These are phyloP conservation scores for Ephialtes manifestator DNA, from an alignment of 2,888 invertebrate genomes.

Conservation along the genomic window DNA sequence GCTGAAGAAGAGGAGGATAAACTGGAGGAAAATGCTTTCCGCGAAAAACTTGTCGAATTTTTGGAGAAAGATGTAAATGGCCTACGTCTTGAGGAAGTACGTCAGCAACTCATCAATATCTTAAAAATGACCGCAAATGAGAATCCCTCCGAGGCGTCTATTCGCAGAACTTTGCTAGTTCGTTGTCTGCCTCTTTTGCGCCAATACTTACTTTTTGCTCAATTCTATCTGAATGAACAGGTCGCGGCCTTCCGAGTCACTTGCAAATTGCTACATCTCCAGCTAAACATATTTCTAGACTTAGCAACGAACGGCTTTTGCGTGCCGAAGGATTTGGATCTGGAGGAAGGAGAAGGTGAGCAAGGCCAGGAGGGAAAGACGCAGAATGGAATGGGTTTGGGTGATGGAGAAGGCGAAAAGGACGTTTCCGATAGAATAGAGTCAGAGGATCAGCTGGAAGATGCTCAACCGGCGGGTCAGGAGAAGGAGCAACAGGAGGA, in stretches of 20 bases:
- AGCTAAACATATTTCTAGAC: constrained; percentile 94
- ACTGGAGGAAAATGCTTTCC: constrained; percentile 89
- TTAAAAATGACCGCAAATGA: constrained; percentile 74
- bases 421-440: constrained; percentile 98
- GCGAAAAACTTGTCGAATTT: constrained; percentile 89
- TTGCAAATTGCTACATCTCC: constrained; percentile 93
- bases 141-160: constrained; percentile 37
- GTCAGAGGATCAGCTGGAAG: constrained; percentile 97
- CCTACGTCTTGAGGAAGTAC: constrained; percentile 87
- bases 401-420: constrained; percentile 96
- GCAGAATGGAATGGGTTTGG: constrained; percentile 93
- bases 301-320: constrained; percentile 96
- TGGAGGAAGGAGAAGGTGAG: constrained; percentile 88
- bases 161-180: constrained; percentile 81
- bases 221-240: constrained; percentile 93
- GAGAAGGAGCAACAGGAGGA: constrained; percentile 90
- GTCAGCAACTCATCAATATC: constrained; percentile 79
- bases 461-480: constrained; percentile 93
- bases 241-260: constrained; percentile 92
- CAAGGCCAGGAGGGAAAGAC: constrained; percentile 88
- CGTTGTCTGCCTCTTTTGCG: constrained; percentile 91
- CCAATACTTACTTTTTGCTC: constrained; percentile 91
- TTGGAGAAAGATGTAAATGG: constrained; percentile 88
- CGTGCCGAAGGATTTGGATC: constrained; percentile 94
- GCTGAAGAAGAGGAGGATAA: constrained; percentile 86